Percentiles rank a stretch among this genome's conserved stretches.
Evolutionary conservation across 1,140 invertebrate species (phyloP).

Genomic region (Brachionus plicatilis): DNA sequence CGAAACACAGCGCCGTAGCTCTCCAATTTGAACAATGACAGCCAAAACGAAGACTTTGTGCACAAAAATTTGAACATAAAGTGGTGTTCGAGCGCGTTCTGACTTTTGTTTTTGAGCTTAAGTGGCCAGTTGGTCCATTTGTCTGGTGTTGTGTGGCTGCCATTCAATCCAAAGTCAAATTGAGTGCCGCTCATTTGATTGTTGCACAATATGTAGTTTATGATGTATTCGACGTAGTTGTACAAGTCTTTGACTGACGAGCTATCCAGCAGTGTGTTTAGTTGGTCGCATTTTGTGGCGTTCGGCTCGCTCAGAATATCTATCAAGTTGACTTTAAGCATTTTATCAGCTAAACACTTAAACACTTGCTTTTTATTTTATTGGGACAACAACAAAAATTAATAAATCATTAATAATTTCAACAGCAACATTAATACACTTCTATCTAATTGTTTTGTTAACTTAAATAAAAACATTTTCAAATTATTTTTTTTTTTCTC

Average conservation of each 20-base stretch:
- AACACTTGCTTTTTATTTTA: too few species aligned
- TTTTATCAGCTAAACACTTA: neutral
- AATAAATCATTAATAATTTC: too few species aligned
- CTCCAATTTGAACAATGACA: neutral
- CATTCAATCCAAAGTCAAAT: neutral
- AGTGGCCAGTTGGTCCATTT: neutral
- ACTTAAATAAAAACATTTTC: too few species aligned
- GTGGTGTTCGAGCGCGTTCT: neutral
- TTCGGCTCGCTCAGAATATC: neutral
- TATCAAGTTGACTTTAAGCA: constrained; percentile 25
- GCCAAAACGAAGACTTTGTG: constrained; percentile 4
- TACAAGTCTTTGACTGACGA: constrained; percentile 16
- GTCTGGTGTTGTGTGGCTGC: neutral
- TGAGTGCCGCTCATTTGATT: neutral
- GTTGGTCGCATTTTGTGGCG: neutral
- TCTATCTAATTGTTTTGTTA: too few species aligned
- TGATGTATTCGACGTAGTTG: neutral
- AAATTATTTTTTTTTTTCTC: too few species aligned
- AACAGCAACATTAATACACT: too few species aligned
- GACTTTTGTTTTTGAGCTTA: neutral
- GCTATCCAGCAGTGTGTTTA: neutral
- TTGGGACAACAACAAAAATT: too few species aligned
- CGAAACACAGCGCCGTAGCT: neutral
- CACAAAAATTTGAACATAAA: neutral
- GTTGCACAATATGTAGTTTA: constrained; percentile 24